These are phyloP conservation scores for Gopherus flavomarginatus DNA, from an alignment of 2,113 vertebrate species.

Conservation along the genomic window DNA sequence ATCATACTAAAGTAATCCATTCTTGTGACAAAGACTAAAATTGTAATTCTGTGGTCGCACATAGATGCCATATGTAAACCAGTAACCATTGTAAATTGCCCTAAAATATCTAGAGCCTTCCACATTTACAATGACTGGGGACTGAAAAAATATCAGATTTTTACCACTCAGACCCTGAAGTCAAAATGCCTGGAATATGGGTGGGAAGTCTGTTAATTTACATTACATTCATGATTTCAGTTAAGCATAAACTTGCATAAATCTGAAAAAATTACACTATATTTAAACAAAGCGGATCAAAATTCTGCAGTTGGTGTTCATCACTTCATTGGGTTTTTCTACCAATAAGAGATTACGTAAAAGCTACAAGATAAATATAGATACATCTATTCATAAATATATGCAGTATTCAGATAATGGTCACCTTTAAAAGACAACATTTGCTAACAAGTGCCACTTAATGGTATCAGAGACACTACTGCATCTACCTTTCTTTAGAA, in stretches of 20 bases:
- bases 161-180: not conserved
- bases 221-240: too few species aligned
- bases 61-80: constrained; percentile 16
- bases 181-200: not conserved
- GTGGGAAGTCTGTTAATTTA: not conserved
- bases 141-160: not conserved
- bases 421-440: not conserved
- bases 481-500: not conserved
- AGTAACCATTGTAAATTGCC: constrained; percentile 28
- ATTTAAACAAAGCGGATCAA: not conserved
- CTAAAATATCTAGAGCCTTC: constrained; percentile 6
- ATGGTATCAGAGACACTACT: not conserved
- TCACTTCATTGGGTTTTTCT: not conserved
- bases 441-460: not conserved
- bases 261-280: not conserved
- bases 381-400: fast-evolving
- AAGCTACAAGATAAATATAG: not conserved
- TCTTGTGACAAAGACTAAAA: constrained; percentile 15
- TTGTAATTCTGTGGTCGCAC: not conserved
- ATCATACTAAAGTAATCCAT: constrained; percentile 48
- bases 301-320: not conserved
- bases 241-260: not conserved
- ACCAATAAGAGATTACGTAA: not conserved
- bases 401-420: fast-evolving
- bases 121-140: not conserved